phyloP scores from a whole-genome alignment of 2,797 vertebrate species.

The Darevskia mixta region DNA sequence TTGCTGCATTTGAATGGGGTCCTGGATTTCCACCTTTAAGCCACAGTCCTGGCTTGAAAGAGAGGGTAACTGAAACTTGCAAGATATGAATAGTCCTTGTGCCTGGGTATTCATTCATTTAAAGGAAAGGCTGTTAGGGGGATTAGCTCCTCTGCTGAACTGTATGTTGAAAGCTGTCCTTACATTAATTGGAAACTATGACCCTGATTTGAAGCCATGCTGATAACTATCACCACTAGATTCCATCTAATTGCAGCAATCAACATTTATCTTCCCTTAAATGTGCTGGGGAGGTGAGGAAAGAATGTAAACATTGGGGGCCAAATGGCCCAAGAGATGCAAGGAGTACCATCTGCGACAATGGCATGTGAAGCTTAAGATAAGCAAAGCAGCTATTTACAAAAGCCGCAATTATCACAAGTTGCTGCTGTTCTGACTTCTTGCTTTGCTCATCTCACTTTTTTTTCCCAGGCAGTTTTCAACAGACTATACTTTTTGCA shows the following conservation, averaged over 20 bases:
- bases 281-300: not conserved
- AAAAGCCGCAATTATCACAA: not conserved
- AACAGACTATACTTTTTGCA: not conserved
- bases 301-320: not conserved
- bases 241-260: not conserved
- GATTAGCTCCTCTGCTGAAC: not conserved
- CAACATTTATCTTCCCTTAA: not conserved
- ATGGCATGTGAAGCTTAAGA: conserved; percentile 6
- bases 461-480: not conserved
- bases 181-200: not conserved
- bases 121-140: not conserved
- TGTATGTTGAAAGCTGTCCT: not conserved
- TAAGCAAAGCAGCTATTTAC: not conserved
- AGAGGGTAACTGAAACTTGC: not conserved
- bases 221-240: not conserved
- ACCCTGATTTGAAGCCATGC: not conserved
- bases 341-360: not conserved
- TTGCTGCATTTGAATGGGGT: too few species aligned
- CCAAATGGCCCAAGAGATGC: not conserved
- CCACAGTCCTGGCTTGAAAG: not conserved
- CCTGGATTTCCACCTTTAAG: not conserved
- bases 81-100: not conserved
- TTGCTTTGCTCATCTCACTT: not conserved
- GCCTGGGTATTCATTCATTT: not conserved
- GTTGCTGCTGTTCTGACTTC: not conserved